Conservation (phyloP, 2,888 invertebrate species). For the Pomacea canaliculata region DNA sequence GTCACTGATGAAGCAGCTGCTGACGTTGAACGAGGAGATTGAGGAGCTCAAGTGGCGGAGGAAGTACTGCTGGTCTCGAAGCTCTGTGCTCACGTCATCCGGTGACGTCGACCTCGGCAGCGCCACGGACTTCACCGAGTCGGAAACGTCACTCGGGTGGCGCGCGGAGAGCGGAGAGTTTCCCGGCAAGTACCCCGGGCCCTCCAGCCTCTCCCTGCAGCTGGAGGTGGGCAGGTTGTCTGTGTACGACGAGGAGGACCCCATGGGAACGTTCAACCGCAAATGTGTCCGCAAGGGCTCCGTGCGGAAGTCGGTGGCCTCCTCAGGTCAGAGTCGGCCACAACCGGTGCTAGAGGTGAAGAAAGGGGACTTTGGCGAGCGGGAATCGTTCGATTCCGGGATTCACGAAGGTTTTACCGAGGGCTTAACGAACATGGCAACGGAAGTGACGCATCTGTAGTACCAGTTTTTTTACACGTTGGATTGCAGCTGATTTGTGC, state of each 20-base stretch:
- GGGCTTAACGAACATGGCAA: background rate
- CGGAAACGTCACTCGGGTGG: conserved; percentile 51
- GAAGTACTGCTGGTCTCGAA: conserved; percentile 45
- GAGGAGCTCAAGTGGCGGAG: conserved; percentile 64
- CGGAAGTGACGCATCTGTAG: conserved; percentile 20
- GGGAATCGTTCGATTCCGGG: conserved; percentile 51
- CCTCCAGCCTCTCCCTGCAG: conserved; percentile 35
- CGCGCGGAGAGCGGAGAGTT: conserved; percentile 41
- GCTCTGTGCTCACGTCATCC: conserved; percentile 46
- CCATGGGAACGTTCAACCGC: conserved; percentile 30
- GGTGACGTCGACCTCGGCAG: conserved; percentile 40
- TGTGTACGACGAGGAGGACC: conserved; percentile 34
- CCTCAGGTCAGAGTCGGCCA: background rate
- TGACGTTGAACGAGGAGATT: conserved; percentile 63
- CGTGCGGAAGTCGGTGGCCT: background rate
- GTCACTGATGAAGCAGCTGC: conserved; percentile 61
- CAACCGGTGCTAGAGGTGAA: background rate
- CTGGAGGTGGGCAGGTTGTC: conserved; percentile 21
- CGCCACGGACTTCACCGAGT: conserved; percentile 51
- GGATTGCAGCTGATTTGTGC: no score
- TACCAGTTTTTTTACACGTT: background rate
- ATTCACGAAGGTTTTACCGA: conserved; percentile 39
- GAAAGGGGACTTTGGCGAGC: conserved; percentile 32
- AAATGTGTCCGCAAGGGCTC: background rate
- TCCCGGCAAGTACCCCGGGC: conserved; percentile 34